Evolutionary conservation across 1,140 invertebrate genomes (phyloP).

Genomic region (Ladona fulva): DNA sequence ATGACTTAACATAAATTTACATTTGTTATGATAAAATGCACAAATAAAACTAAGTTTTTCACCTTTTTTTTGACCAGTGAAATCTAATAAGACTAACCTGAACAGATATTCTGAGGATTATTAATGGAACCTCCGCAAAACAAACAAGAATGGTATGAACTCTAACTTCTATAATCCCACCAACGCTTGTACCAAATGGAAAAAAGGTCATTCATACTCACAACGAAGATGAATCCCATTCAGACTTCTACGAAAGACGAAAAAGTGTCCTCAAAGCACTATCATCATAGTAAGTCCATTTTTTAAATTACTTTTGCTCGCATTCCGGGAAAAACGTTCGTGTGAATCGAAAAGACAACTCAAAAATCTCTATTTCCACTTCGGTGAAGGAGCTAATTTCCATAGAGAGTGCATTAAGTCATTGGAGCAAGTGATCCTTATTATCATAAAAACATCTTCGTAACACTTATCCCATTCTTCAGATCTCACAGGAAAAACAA

Average conservation of each 20-base stretch:
- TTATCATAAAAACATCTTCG: not conserved
- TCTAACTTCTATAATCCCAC: constrained; percentile 6
- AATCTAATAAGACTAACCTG: not conserved
- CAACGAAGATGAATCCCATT: constrained; percentile 1
- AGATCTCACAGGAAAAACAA: not conserved
- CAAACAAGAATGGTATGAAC: constrained; percentile 1
- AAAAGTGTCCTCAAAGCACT: not conserved
- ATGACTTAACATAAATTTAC: constrained; percentile 7
- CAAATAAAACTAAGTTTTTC: not conserved
- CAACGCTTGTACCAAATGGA: not conserved
- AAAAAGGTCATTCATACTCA: not conserved
- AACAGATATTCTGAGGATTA: not conserved
- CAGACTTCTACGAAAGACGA: not conserved
- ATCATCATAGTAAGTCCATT: not conserved
- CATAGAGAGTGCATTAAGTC: not conserved
- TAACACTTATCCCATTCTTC: not conserved
- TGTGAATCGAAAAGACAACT: not conserved
- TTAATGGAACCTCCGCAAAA: not conserved
- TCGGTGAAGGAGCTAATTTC: not conserved
- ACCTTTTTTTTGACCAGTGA: not conserved
- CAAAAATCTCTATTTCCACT: not conserved
- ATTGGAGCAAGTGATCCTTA: not conserved
- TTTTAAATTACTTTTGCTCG: not conserved
- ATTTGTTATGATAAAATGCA: not conserved
- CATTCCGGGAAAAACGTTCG: not conserved